Evolutionary conservation across 2,797 vertebrate species (phyloP), one percentile per base, ranked within the genome.

Genomic region (Danio aesculapii): DNA sequence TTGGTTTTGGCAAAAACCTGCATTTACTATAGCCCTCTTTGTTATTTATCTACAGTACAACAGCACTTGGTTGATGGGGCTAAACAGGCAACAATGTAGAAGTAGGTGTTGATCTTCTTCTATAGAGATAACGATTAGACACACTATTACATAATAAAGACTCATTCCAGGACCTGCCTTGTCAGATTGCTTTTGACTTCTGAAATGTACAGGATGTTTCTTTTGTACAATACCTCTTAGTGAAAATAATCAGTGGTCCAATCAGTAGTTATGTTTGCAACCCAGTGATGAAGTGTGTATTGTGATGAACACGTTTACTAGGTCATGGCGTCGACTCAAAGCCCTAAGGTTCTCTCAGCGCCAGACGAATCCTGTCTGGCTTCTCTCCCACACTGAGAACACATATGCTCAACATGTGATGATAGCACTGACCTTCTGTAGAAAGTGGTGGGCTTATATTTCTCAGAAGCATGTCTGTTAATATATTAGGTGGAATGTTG

Each of bases 401-500:
- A 84, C 86, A 87, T 84, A 88, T 89, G 86, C 79, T 84, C 73
- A 66, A 76, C 59, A 79, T 80, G 79, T 81, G 77, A 68, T 67
- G 57, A 76, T 75, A 85, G 67, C 63, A 69, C 77, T 86, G 77
- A 79, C 78, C 61, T 57, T 81, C 71, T 77, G 43, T 70, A 72
- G 69, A 76, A 68, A 76, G 71, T 47, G 53, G 47, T 17, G 61
- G 10, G 41, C 55, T 71, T 70, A 19, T n/a, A 57, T 5, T 62
- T 61, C 47, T 75, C 52, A 77, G 57, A 52, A 19, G 21, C 13
- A 70, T 39, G 67, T 41, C 49, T 39, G 8, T 39, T 52, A 52
- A 39, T 69, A 52, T 8, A 69, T n/a, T 69, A 52, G 21, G 50
- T 3, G 10, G 68, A 12, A n/a, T 4, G 0, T 39, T 52, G 5